Base-by-base conservation (phyloP, 1,140 invertebrate genomes). In the Papilio glaucus region DNA sequence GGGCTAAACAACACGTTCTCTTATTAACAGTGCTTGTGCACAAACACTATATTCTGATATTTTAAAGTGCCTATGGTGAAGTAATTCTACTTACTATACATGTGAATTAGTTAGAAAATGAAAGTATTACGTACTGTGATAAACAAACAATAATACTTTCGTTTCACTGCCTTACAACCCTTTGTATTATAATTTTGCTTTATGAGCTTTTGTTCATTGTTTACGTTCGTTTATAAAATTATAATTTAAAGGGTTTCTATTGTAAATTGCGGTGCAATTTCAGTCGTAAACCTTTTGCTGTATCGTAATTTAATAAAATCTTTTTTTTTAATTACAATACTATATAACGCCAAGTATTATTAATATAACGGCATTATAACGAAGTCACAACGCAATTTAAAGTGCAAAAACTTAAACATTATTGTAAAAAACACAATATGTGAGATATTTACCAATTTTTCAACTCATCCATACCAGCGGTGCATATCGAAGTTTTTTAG, bases 381-480 rank as follows among this genome's bases (percentile, higher is more conserved):
- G 69, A 77, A 78, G 76, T 79, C 75, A 70, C 73, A 78, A 68
- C 70, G 74, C 67, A 63, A 18, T 49, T 41, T 73, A 63, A 62
- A 71, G 63, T 68, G 49, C 57, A 72, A 37, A 69, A 13, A 70
- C 69, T 75, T 57, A 74, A 77, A 63, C 70, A 72, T 70, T 26
- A 39, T 53, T 76, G 75, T 63, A 33, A 72, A 74, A 74, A 76
- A 77, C 53, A 69, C 33, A 53, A 68, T 68, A 33, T 68, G 49
- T 57, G 26, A 82, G 81, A 85, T 85, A 86, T 77, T 89, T 89
- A 89, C 88, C 85, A 85, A 82, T 81, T 82, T 33, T 81, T 76
- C 70, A 90, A 90, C 87, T 86, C 91, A 83, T 91, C 91, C 91
- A 91, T 90, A 91, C 91, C 91, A 93, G 91, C 85, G 91, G 91